Evolutionary conservation across 2,888 invertebrate genomes (phyloP).

Genomic region (Tortricodes alternella): DNA sequence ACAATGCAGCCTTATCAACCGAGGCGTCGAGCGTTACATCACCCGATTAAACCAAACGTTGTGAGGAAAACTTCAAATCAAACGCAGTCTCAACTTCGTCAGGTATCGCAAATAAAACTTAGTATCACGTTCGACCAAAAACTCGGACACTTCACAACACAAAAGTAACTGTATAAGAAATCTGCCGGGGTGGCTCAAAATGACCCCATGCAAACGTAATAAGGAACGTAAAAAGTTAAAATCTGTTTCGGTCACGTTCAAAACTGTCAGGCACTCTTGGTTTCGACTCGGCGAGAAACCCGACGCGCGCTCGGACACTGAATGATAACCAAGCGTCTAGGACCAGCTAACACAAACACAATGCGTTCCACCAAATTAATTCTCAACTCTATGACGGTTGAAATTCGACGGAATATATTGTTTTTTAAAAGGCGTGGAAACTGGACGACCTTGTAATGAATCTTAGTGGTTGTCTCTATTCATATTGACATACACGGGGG

Average conservation of each 20-base stretch:
- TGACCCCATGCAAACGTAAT: conserved; percentile 5
- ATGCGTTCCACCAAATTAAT: conserved; percentile 29
- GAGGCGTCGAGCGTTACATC: conserved; percentile 14
- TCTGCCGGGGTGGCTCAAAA: not conserved
- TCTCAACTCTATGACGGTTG: conserved; percentile 37
- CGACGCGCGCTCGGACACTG: conserved; percentile 46
- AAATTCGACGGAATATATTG: conserved; percentile 35
- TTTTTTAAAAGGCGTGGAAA: conserved; percentile 33
- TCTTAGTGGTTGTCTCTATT: conserved; percentile 50
- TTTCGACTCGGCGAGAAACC: conserved; percentile 38
- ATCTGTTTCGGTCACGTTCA: conserved; percentile 12
- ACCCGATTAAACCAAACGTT: conserved; percentile 5
- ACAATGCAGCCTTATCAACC: conserved; percentile 23
- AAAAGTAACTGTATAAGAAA: not conserved
- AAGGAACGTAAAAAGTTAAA: conserved; percentile 3
- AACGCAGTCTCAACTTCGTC: not conserved
- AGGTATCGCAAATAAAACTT: not conserved
- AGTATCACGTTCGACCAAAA: not conserved
- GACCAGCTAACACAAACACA: conserved; percentile 38
- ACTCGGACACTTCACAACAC: conserved; percentile 2
- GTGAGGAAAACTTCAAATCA: not conserved
- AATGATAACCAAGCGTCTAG: conserved; percentile 47
- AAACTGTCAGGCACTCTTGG: conserved; percentile 24
- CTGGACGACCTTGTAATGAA: conserved; percentile 43
- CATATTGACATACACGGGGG: conserved; percentile 44